These are phyloP conservation scores for Drosophila mimica DNA, from an alignment of 2,888 invertebrate genomes.

Conservation along the genomic window DNA sequence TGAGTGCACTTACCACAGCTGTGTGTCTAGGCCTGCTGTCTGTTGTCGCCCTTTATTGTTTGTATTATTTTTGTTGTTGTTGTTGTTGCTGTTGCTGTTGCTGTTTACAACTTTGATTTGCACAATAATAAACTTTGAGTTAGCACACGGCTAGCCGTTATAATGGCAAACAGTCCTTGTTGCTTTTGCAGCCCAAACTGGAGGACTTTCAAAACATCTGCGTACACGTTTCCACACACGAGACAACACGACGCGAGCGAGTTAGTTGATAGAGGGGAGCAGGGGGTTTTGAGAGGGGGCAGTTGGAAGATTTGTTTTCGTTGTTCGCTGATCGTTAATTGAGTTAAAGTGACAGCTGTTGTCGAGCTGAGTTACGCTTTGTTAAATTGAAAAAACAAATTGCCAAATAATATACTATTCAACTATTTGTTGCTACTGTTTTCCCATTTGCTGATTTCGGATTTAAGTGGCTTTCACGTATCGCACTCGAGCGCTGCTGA, in stretches of 20 bases:
- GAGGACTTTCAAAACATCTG: constrained; percentile 67
- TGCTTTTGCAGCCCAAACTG: constrained; percentile 35
- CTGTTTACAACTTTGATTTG: constrained; percentile 41
- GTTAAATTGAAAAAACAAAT: constrained; percentile 39
- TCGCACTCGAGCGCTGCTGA: constrained; percentile 64
- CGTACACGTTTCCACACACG: constrained; percentile 20
- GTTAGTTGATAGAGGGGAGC: not conserved
- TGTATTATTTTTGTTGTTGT: constrained; percentile 12
- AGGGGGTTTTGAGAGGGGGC: not conserved
- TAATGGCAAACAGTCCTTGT: constrained; percentile 62
- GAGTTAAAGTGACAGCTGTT: constrained; percentile 73
- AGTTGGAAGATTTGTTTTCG: constrained; percentile 46
- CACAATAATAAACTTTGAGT: constrained; percentile 68
- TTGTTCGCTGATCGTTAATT: constrained; percentile 71
- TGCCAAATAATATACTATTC: constrained; percentile 55
- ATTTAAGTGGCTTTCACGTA: constrained; percentile 28
- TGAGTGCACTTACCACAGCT: constrained; percentile 38
- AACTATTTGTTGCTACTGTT: constrained; percentile 29
- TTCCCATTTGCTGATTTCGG: constrained; percentile 2
- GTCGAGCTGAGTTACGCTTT: constrained; percentile 38
- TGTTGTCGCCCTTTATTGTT: constrained; percentile 5
- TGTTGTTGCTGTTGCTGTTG: constrained; percentile 19
- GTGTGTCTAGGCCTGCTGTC: constrained; percentile 18
- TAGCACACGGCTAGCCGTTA: constrained; percentile 45
- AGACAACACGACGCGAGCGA: constrained; percentile 19